Percentiles rank a stretch among this genome's conserved stretches.
Evolutionary conservation across 1,140 invertebrate genomes (phyloP).

Genomic region (Bombus ignitus): DNA sequence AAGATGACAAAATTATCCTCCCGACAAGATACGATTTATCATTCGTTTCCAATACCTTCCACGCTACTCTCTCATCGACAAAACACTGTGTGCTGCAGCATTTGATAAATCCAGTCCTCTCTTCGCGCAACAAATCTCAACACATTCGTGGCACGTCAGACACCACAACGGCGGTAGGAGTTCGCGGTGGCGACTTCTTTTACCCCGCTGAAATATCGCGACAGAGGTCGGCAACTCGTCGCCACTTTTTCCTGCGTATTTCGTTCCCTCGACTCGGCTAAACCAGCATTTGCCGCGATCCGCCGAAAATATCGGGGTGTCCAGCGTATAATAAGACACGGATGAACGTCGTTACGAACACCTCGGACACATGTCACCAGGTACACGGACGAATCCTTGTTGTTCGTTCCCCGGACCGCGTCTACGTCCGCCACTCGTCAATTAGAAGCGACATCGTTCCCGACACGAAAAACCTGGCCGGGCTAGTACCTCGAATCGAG

Average conservation of each 20-base stretch:
- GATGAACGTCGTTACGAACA: constrained; percentile 70
- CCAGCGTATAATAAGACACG: constrained; percentile 73
- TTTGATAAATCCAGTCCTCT: background rate
- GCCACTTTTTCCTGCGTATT: constrained; percentile 34
- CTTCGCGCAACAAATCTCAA: constrained; percentile 14
- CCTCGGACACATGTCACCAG: constrained; percentile 75
- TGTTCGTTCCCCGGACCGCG: constrained; percentile 27
- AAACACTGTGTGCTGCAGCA: background rate
- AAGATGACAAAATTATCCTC: background rate
- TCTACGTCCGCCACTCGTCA: constrained; percentile 73
- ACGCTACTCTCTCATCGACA: background rate
- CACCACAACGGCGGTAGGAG: background rate
- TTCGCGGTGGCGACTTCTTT: constrained; percentile 9
- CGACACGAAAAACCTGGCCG: constrained; percentile 74
- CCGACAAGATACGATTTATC: background rate
- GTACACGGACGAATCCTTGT: constrained; percentile 35
- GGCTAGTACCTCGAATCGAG: constrained; percentile 72
- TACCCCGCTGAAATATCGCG: constrained; percentile 15
- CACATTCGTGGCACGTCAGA: constrained; percentile 27
- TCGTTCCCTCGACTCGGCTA: no score
- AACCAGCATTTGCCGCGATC: constrained; percentile 65
- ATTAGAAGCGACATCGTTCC: constrained; percentile 76
- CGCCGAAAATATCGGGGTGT: constrained; percentile 68
- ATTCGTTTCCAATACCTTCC: background rate
- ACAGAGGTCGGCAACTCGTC: background rate